A percentile compares a stretch with the other conserved stretches of the same genome.
phyloP scores from a whole-genome alignment of 1,140 invertebrate genomes.

The Chelonus insularis region DNA sequence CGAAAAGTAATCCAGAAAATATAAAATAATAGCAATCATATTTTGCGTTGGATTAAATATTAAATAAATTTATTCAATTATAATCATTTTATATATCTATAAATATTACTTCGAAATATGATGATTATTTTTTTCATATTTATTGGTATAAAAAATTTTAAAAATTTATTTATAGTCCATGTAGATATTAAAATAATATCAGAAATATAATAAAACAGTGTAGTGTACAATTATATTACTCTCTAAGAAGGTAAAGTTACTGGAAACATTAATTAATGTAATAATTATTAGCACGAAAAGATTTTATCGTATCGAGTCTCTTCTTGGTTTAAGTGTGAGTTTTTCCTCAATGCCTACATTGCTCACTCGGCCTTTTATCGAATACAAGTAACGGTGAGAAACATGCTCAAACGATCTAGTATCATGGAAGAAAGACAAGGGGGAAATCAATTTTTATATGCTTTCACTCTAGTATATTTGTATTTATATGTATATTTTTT shows the following conservation, averaged over 20 bases:
- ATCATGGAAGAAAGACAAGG: background rate
- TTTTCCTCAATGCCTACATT: slow-evolving; percentile 1
- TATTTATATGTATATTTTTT: too few relatives aligned
- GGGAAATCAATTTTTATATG: slow-evolving; percentile 31
- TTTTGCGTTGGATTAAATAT: too few relatives aligned
- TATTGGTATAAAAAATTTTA: too few relatives aligned
- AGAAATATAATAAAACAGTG: too few relatives aligned
- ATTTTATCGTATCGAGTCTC: slow-evolving; percentile 35
- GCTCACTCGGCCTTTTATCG: background rate
- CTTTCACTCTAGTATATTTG: background rate
- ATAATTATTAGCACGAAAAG: slow-evolving; percentile 44
- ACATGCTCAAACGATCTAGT: background rate
- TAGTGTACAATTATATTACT: background rate
- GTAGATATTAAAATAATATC: too few relatives aligned
- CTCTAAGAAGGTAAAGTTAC: background rate
- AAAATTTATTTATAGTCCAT: too few relatives aligned
- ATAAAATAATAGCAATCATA: background rate
- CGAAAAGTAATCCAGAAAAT: slow-evolving; percentile 46
- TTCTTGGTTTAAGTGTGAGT: slow-evolving; percentile 15
- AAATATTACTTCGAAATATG: too few relatives aligned
- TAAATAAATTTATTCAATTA: too few relatives aligned
- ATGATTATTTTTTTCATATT: too few relatives aligned
- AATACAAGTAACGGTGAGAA: background rate
- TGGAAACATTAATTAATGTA: slow-evolving; percentile 34
- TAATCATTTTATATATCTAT: too few relatives aligned